These are phyloP conservation scores for Mastomys natalensis DNA, from an alignment of 2,113 vertebrate species.

Conservation along the genomic window DNA sequence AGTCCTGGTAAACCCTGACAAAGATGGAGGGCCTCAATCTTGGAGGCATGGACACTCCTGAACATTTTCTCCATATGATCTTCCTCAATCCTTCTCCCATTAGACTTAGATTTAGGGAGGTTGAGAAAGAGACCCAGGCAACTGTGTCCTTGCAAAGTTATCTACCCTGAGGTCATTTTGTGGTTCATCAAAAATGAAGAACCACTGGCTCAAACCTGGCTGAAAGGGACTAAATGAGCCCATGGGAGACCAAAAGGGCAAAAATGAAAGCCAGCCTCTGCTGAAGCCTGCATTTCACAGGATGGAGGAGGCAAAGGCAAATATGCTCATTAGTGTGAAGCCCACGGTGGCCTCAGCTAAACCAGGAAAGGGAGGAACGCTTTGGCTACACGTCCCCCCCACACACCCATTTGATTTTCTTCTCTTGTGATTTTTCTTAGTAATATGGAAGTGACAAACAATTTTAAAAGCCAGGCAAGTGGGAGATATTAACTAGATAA, in stretches of 20 bases:
- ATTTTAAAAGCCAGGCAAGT: constrained; percentile 39
- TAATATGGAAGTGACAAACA: neutral
- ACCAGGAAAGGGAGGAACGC: neutral
- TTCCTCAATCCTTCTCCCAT: neutral
- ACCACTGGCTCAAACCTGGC: neutral
- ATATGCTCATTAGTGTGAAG: neutral
- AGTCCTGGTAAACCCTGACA: neutral
- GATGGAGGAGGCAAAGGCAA: neutral
- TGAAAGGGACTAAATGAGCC: neutral
- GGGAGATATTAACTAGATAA: constrained; percentile 15
- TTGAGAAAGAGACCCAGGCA: neutral
- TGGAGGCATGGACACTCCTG: neutral
- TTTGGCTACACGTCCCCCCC: neutral
- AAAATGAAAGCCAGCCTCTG: neutral
- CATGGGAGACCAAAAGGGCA: neutral
- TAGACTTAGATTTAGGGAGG: neutral
- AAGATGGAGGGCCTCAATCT: neutral
- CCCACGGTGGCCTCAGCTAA: neutral
- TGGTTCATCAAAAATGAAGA: neutral
- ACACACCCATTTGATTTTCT: neutral
- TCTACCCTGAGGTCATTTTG: neutral
- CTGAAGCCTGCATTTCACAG: neutral
- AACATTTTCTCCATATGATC: neutral
- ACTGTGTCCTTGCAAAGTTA: neutral
- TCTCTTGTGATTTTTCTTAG: neutral